Base-by-base conservation (phyloP, 2,888 invertebrate species). In the Koerneria pararmatus region DNA sequence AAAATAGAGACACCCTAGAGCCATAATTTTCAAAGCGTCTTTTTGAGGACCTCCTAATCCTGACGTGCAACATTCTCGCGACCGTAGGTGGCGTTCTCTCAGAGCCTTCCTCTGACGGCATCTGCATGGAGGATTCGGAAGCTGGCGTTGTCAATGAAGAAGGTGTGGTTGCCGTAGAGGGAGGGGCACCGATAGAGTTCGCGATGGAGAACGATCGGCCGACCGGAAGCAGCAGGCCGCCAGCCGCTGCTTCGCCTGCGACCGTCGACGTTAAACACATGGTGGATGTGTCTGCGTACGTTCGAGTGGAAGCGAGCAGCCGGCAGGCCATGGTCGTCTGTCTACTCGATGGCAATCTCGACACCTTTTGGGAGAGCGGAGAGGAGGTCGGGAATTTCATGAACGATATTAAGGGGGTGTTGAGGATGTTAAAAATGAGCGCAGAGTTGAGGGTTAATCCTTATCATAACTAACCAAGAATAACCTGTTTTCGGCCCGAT, bases 351-450 rank as follows among this genome's bases (percentile, higher is more conserved):
- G 91, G 91, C 79, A 93, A 93, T 4, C 94, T 95, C 0, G 97
- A 97, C 84, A 97, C 97, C 0, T 97, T 97, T 85, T 97, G 97
- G 97, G 97, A 97, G 85, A 94, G 94, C 46, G 95, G 94, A 0
- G 95, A 95, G 80, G 95, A 95, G 82, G 95, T 85, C 89, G 6
- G 53, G 53, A 22, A 24, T 51, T 8, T 15, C 22, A 6, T 51
- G 53, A 51, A 15, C 22, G 89, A 79, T 88, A n/a, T n/a, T n/a
- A n/a, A n/a, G n/a, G n/a, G n/a, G n/a, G n/a, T n/a, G n/a, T n/a
- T n/a, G n/a, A n/a, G n/a, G n/a, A n/a, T n/a, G n/a, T n/a, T n/a
- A n/a, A n/a, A n/a, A n/a, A n/a, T n/a, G n/a, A n/a, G n/a, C n/a
- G n/a, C n/a, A n/a, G n/a, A n/a, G n/a, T n/a, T n/a, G n/a, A n/a